Percentiles rank a stretch among this genome's conserved stretches.
Evolutionary conservation across 2,113 vertebrate species (phyloP).

Genomic region (Ophthalmolycus amberensis): DNA sequence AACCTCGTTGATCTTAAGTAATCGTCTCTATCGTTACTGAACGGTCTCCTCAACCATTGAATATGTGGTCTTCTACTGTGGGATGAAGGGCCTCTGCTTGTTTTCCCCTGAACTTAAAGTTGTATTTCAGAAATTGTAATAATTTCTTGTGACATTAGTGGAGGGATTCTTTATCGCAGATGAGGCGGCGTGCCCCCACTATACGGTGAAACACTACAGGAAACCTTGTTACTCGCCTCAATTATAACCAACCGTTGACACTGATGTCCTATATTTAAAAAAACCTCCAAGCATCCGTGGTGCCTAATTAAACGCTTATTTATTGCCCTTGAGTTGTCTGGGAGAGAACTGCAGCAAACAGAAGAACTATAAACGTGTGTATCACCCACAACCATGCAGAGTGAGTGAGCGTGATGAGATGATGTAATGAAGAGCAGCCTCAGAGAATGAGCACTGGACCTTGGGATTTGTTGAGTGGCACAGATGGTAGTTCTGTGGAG

Average conservation of each 20-base stretch:
- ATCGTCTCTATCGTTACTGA: not conserved
- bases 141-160: not conserved
- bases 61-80: not conserved
- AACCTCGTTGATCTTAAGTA: too few species aligned
- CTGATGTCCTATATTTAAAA: not conserved
- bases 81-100: not conserved
- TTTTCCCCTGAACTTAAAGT: not conserved
- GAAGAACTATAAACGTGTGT: not conserved
- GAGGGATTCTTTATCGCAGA: not conserved
- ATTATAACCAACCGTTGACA: too few species aligned
- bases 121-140: not conserved
- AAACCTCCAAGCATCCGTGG: not conserved
- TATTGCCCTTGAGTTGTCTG: not conserved
- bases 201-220: not conserved
- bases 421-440: constrained; percentile 64
- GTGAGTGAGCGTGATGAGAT: constrained; percentile 34
- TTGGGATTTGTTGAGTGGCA: constrained; percentile 68
- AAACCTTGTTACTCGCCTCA: not conserved
- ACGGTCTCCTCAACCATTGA: not conserved
- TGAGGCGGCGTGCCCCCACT: too few species aligned
- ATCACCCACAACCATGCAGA: constrained; percentile 35
- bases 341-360: constrained; percentile 25
- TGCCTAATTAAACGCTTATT: not conserved
- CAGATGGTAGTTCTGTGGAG: constrained; percentile 68
- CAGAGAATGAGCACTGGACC: constrained; percentile 36